Evolutionary conservation across 2,113 vertebrate genomes (phyloP), one percentile per base, ranked within the genome.

Genomic region (Phocoena phocoena): DNA sequence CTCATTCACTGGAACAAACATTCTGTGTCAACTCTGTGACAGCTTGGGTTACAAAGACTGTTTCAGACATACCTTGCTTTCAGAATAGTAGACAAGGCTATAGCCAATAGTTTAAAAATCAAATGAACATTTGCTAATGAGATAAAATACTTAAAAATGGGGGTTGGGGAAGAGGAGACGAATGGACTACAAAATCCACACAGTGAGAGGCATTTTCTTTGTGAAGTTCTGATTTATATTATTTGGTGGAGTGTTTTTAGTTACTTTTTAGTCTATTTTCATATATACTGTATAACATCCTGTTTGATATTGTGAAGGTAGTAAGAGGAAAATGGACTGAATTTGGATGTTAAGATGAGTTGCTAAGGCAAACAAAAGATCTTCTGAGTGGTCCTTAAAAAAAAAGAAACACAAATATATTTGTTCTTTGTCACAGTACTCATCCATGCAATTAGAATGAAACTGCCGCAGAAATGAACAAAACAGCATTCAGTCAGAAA

Each of bases 111-210:
- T 96, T 96, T 65, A 25, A 77, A 92, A 91, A 68, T 86, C 20
- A 96, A 93, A 92, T 73, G 70, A 85, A 80, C 65, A 90, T 93
- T 84, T 86, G 28, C 53, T 88, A 93, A 83, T 28, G 47, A 31
- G 28, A 83, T 85, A 92, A 89, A 90, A 55, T 86, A 86, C 26
- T 73, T 76, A 60, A 88, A 96, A 95, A n/a, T 62, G 36, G 31
- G 55, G 6, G 1, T 13, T 36, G 58, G 38, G 63, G 44, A 55
- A 80, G n/a, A n/a, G 50, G 44, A 95, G 44, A 71, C 31, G 89
- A 70, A 41, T 76, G 67, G 15, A 85, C 53, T 88, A 77, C 8
- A 83, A 92, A 92, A 74, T 36, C 20, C 38, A 95, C 50, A 74
- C 11, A 60, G 47, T 80, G 73, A 88, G 41, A 87, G n/a, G 71